Evolutionary conservation across 2,888 invertebrate species (phyloP).

Genomic region (Aphodius sticticus): DNA sequence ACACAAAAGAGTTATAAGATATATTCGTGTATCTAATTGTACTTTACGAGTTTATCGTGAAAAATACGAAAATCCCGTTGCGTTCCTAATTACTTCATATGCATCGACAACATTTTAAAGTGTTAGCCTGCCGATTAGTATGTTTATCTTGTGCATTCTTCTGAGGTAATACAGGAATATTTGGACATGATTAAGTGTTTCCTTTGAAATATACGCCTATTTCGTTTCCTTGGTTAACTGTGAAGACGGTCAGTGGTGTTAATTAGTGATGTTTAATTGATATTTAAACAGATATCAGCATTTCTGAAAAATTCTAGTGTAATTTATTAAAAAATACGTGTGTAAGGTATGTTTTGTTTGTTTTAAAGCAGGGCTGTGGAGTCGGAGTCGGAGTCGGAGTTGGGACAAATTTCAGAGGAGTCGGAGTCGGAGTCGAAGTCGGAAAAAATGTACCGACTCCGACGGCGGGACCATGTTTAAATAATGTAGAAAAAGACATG

Average conservation of each 20-base stretch:
- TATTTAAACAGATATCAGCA: background rate
- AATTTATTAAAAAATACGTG: no score
- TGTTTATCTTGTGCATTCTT: background rate
- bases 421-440: no score
- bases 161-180: background rate
- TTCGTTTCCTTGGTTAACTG: background rate
- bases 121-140: background rate
- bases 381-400: no score
- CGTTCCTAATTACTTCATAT: background rate
- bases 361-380: no score
- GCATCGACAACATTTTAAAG: background rate
- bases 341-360: no score
- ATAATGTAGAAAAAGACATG: no score
- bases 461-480: no score
- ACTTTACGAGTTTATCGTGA: background rate
- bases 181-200: background rate
- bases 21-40: background rate
- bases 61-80: background rate
- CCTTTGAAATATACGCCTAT: background rate
- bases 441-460: no score
- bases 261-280: background rate
- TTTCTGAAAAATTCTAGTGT: no score
- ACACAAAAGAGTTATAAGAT: background rate
- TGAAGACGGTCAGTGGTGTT: background rate
- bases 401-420: no score